Base-by-base conservation (phyloP, 2,797 vertebrate genomes). In the Zenarchopterus dispar region DNA sequence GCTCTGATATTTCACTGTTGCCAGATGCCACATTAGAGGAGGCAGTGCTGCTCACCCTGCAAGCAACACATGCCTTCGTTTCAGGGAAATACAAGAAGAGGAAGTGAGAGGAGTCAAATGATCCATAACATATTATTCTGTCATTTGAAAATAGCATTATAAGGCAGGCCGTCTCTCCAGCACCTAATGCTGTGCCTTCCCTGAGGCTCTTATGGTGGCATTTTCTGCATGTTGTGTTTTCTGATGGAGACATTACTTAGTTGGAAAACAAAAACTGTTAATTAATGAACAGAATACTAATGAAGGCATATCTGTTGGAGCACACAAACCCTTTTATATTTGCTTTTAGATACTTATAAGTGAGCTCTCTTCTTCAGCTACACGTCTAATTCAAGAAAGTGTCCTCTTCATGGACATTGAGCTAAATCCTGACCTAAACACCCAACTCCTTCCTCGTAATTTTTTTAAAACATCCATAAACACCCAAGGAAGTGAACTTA, bases 61-160 rank as follows among this genome's bases (percentile, higher is more conserved):
- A 67, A 89, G 90, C 84, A 79, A 84, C 91, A 88, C 90, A 87
- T 88, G 93, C 73, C 67, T 72, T 48, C 24, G 22, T 91, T 89
- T 94, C 91, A 66, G 67, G 68, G 79, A 91, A 67, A 90, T 48
- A 84, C 67, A 39, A 45, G 49, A 10, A 31, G 33, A 16, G 48
- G 31, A 33, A 33, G 73, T 79, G 60, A 77, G 70, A 70, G 70
- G 70, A 85, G 86, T 90, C 91, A 95, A 96, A 96, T 95, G 93
- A 96, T 96, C 95, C 94, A 92, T 95, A 95, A 96, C 93, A 90
- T 94, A 94, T 95, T 94, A 94, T 89, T 90, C 82, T 95, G 94
- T 94, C 93, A 93, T 93, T 94, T 94, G 91, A 93, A 94, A 93
- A 91, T 63, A 66, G 80, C 81, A 67, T 92, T 89, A 89, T 73